phyloP scores from a whole-genome alignment of 2,797 vertebrate genomes.

The Spheniscus humboldti region DNA sequence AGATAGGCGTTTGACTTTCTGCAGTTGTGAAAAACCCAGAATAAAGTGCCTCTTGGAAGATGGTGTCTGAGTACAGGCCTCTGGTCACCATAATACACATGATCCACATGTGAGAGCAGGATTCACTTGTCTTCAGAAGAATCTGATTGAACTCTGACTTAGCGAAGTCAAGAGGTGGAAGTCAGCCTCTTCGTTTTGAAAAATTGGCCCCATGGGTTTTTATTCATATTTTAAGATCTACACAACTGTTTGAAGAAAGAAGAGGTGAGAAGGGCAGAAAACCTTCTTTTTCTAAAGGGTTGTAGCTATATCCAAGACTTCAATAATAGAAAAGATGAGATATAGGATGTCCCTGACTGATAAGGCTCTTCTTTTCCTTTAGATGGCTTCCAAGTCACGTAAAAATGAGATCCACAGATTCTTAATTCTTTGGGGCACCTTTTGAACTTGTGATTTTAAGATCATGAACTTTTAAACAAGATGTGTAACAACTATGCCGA shows the following conservation, averaged over 20 bases:
- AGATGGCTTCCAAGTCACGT: background rate
- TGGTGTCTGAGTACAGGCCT: background rate
- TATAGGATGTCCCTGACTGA: constrained; percentile 23
- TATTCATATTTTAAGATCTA: constrained; percentile 23
- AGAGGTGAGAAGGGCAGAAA: constrained; percentile 64
- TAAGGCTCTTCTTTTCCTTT: constrained; percentile 22
- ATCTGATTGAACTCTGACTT: constrained; percentile 6
- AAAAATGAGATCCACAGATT: background rate
- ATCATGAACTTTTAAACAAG: background rate
- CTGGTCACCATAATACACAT: background rate
- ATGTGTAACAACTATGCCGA: background rate
- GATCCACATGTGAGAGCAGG: background rate
- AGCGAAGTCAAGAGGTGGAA: background rate
- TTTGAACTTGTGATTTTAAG: background rate
- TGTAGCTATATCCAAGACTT: constrained; percentile 36
- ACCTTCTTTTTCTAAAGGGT: constrained; percentile 2
- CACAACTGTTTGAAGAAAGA: constrained; percentile 26
- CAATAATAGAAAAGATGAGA: constrained; percentile 52
- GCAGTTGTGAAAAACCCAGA: background rate
- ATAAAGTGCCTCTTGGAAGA: background rate
- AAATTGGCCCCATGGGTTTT: constrained; percentile 29
- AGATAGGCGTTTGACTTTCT: background rate
- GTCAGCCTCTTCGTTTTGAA: constrained; percentile 12
- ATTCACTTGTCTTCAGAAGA: background rate
- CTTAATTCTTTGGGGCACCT: background rate